Conservation (phyloP, 2,113 vertebrate genomes). For the Psammodynastes pulverulentus region DNA sequence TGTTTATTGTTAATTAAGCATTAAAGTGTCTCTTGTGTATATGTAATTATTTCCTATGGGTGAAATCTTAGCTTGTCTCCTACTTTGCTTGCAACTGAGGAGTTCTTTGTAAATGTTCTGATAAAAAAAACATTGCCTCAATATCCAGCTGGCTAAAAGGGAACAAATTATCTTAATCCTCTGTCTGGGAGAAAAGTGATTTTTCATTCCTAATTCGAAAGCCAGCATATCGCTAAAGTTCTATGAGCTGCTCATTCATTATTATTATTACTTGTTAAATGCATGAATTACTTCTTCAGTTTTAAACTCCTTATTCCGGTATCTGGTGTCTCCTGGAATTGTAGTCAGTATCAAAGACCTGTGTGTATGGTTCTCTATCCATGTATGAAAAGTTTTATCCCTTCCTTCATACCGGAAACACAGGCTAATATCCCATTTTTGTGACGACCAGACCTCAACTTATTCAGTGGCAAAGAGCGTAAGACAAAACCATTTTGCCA, state of each 20-base stretch:
- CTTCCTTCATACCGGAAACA: neutral
- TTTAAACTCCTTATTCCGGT: neutral
- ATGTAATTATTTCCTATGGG: constrained; percentile 60
- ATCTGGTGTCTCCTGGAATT: neutral
- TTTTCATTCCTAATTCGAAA: constrained; percentile 37
- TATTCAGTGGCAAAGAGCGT: neutral
- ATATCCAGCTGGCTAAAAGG: constrained; percentile 42
- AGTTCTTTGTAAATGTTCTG: constrained; percentile 52
- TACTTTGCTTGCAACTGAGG: constrained; percentile 29
- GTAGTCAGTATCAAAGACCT: neutral
- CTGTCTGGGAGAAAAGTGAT: constrained; percentile 36
- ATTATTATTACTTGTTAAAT: neutral
- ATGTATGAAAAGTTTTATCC: neutral
- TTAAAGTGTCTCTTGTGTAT: constrained; percentile 50
- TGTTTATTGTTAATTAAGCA: constrained; percentile 50
- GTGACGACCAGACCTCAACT: neutral
- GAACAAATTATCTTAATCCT: constrained; percentile 51
- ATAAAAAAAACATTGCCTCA: constrained; percentile 54
- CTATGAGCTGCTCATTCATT: neutral
- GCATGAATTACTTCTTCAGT: neutral
- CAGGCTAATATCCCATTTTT: neutral
- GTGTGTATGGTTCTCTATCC: neutral
- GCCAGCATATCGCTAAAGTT: neutral
- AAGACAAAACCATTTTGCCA: neutral
- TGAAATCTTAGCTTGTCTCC: constrained; percentile 57